phyloP scores from a whole-genome alignment of 2,113 vertebrate genomes.

The Narcine bancroftii region DNA sequence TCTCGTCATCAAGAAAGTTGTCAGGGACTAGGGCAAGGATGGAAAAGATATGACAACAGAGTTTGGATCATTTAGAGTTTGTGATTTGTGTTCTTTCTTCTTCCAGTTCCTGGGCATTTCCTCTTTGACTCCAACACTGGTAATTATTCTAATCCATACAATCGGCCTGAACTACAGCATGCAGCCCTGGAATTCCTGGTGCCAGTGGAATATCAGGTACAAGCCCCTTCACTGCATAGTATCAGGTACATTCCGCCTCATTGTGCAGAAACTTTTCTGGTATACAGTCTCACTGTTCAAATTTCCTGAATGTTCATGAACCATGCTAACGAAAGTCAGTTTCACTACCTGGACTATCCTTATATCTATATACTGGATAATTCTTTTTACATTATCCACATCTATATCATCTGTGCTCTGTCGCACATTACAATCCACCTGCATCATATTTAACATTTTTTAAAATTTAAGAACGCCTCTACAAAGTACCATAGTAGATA shows the following conservation, averaged over 20 bases:
- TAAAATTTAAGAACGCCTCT: neutral
- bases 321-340: too few relatives aligned
- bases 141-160: neutral
- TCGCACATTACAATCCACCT: neutral
- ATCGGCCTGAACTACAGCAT: slow-evolving; percentile 19
- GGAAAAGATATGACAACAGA: neutral
- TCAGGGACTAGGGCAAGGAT: neutral
- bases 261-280: neutral
- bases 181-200: slow-evolving; percentile 11
- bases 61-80: neutral
- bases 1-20: neutral
- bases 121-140: slow-evolving; percentile 15
- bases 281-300: too few relatives aligned
- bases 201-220: slow-evolving; percentile 23
- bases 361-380: neutral
- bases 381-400: neutral
- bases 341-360: neutral
- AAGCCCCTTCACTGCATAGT: neutral
- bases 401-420: neutral
- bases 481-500: neutral
- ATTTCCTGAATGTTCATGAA: too few relatives aligned
- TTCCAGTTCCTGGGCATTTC: slow-evolving; percentile 24
- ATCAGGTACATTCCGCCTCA: neutral
- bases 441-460: neutral
- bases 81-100: neutral